Evolutionary conservation across 2,888 invertebrate species (phyloP).

Genomic region (Andrena bucephala): DNA sequence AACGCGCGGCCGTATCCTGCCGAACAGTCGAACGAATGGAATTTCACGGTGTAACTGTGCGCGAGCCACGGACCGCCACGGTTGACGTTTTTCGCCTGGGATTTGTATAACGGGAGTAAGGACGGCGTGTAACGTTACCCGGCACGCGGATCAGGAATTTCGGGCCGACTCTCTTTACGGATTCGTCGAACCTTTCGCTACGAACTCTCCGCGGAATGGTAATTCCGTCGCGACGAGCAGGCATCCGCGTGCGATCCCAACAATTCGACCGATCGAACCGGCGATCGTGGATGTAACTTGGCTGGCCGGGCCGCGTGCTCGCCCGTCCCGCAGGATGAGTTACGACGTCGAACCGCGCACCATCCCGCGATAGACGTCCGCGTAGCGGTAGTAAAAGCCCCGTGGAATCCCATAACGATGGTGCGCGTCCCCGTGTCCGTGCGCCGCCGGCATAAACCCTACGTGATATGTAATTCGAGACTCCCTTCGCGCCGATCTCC

Average conservation of each 20-base stretch:
- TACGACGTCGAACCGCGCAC: conserved; percentile 10
- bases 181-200: conserved; percentile 43
- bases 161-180: conserved; percentile 30
- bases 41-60: conserved; percentile 16
- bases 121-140: conserved; percentile 51
- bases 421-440: background rate
- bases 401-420: conserved; percentile 18
- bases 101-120: conserved; percentile 65
- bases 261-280: conserved; percentile 24
- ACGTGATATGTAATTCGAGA: conserved; percentile 6
- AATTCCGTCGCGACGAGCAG: conserved; percentile 38
- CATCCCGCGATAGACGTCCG: background rate
- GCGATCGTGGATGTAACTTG: background rate
- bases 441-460: conserved; percentile 8
- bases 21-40: conserved; percentile 8
- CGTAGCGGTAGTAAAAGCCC: conserved; percentile 20
- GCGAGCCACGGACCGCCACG: too few species aligned
- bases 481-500: conserved; percentile 22
- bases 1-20: background rate
- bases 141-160: conserved; percentile 42
- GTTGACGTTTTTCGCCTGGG: conserved; percentile 30
- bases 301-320: background rate
- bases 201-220: conserved; percentile 45
- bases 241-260: conserved; percentile 8
- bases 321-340: background rate